A percentile compares a stretch with the other conserved stretches of the same genome.
phyloP scores from a whole-genome alignment of 2,797 vertebrate genomes.

The Melanotaenia nigrans region DNA sequence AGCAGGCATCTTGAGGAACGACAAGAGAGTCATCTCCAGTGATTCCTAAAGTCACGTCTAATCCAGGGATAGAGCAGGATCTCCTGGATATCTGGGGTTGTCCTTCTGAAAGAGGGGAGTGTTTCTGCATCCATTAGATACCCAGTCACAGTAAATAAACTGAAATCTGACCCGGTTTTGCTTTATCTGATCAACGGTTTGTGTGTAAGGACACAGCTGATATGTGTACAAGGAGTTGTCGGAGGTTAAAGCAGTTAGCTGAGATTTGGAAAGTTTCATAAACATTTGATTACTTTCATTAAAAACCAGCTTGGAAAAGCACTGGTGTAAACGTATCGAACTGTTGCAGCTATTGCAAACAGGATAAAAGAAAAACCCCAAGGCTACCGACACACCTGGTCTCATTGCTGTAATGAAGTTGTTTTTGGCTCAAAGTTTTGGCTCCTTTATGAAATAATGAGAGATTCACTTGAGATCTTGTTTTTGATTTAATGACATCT shows the following conservation, averaged over 20 bases:
- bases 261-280: slow-evolving; percentile 15
- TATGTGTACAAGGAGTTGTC: slow-evolving; percentile 16
- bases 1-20: slow-evolving; percentile 3
- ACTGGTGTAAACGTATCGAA: slow-evolving; percentile 31
- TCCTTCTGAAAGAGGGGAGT: slow-evolving; percentile 35
- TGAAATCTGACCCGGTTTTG: slow-evolving; percentile 38
- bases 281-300: slow-evolving; percentile 30
- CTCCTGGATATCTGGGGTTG: slow-evolving; percentile 50
- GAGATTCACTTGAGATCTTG: not conserved
- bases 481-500: not conserved
- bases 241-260: not conserved
- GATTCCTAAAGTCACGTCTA: slow-evolving; percentile 71
- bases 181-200: slow-evolving; percentile 9
- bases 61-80: slow-evolving; percentile 65
- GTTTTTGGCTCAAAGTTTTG: not conserved
- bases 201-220: not conserved
- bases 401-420: not conserved
- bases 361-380: slow-evolving; percentile 11
- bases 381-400: not conserved
- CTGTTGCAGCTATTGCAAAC: slow-evolving; percentile 36
- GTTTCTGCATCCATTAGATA: slow-evolving; percentile 25
- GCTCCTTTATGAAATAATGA: not conserved
- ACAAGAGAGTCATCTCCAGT: slow-evolving; percentile 18
- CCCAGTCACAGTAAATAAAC: slow-evolving; percentile 23
- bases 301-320: slow-evolving; percentile 18